Evolutionary conservation across 1,140 invertebrate species (phyloP).

Genomic region (Diorhabda sublineata): DNA sequence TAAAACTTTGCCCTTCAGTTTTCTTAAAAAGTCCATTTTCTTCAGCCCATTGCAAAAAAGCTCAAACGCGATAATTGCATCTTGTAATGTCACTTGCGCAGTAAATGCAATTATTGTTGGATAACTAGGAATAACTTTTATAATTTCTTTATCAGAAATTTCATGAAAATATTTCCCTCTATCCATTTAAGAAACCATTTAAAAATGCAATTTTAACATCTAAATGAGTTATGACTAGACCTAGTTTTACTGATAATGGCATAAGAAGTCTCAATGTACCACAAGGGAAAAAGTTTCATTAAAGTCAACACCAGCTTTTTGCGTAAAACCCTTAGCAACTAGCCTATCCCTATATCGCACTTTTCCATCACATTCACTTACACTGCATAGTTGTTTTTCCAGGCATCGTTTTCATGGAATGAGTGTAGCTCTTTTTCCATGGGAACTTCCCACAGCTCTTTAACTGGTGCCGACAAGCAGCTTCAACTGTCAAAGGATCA

Average conservation of each 20-base stretch:
- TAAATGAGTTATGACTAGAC: neutral
- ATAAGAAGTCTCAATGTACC: too few species aligned
- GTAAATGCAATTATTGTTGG: too few species aligned
- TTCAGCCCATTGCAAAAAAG: too few species aligned
- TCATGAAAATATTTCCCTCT: too few species aligned
- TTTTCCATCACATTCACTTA: constrained; percentile 38
- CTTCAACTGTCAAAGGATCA: constrained; percentile 24
- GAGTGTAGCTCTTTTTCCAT: constrained; percentile 33
- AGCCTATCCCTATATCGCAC: constrained; percentile 23
- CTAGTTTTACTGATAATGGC: constrained; percentile 39
- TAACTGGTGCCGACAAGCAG: constrained; percentile 25
- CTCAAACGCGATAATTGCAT: too few species aligned
- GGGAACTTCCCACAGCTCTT: constrained; percentile 25
- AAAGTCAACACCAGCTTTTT: constrained; percentile 43
- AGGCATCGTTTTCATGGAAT: constrained; percentile 43
- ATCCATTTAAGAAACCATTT: constrained; percentile 25
- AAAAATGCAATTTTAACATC: constrained; percentile 40
- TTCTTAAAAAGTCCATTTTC: too few species aligned
- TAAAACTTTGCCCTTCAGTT: too few species aligned
- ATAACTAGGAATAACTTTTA: too few species aligned
- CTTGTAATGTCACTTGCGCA: too few species aligned
- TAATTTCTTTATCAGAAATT: too few species aligned
- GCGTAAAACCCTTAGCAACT: constrained; percentile 44
- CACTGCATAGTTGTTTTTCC: constrained; percentile 39
- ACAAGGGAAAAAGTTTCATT: constrained; percentile 41